Evolutionary conservation across 2,888 invertebrate genomes (phyloP).

Genomic region (Tuberolachnus salignus): DNA sequence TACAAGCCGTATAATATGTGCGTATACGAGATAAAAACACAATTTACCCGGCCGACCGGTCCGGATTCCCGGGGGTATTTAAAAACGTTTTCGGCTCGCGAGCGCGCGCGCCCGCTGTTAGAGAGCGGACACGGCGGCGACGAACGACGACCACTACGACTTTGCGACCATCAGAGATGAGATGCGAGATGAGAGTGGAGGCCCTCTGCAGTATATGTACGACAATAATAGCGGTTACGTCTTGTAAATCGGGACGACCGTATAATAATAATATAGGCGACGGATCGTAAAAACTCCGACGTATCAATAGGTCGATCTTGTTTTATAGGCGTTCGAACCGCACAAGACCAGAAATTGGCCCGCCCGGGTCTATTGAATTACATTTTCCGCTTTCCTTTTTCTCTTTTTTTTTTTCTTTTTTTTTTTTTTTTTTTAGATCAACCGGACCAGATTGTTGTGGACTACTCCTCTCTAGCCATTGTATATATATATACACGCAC

Average conservation of each 20-base stretch:
- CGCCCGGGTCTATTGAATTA: slow-evolving; percentile 51
- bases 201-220: too few species aligned
- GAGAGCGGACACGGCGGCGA: neutral
- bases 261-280: neutral
- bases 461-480: neutral
- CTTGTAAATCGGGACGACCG: slow-evolving; percentile 33
- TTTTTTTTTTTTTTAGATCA: slow-evolving; percentile 31
- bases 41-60: slow-evolving; percentile 36
- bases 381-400: slow-evolving; percentile 1
- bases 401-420: neutral
- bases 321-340: slow-evolving; percentile 51
- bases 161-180: neutral
- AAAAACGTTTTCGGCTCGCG: slow-evolving; percentile 15
- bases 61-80: slow-evolving; percentile 48
- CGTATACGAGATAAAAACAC: slow-evolving; percentile 51
- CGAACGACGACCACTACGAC: neutral
- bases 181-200: too few species aligned
- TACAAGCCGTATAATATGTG: too few species aligned
- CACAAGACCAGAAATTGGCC: slow-evolving; percentile 49
- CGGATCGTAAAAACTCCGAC: slow-evolving; percentile 46
- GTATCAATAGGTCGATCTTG: slow-evolving; percentile 55
- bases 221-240: neutral
- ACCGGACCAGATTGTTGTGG: slow-evolving; percentile 31
- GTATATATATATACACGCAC: neutral
- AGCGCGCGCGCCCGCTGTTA: too few species aligned